Conservation (phyloP, 2,113 vertebrate genomes). For the Gavia stellata region DNA sequence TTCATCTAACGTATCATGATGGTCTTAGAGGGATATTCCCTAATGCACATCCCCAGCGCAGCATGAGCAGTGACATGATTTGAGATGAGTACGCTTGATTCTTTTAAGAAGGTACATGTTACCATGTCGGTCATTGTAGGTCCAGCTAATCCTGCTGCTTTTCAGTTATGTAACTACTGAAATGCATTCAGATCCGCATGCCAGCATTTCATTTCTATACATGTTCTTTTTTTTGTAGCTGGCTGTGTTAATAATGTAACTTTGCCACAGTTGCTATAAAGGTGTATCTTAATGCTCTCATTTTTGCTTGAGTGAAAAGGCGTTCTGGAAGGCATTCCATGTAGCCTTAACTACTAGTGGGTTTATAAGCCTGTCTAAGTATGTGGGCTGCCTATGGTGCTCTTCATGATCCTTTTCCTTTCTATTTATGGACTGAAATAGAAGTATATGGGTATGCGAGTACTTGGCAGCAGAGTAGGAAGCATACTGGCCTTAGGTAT, state of each 20-base stretch:
- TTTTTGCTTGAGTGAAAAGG: neutral
- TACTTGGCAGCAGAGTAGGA: neutral
- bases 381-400: neutral
- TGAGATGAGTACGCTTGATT: neutral
- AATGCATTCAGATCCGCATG: neutral
- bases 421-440: neutral
- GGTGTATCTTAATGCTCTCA: neutral
- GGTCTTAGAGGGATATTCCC: neutral
- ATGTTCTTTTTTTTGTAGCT: neutral
- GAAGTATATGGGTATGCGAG: neutral
- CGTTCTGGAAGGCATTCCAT: neutral
- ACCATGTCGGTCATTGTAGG: neutral
- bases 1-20: rapidly evolving
- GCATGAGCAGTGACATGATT: neutral
- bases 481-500: neutral
- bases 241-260: neutral
- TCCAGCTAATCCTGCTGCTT: neutral
- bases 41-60: neutral
- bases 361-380: neutral
- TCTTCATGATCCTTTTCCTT: neutral
- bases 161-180: neutral
- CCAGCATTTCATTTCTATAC: neutral
- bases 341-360: neutral
- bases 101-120: neutral
- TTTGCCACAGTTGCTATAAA: neutral